Evolutionary conservation across 30 jellyfish, hydroid and myxozoan genomes (phyloP).

Genomic region (Aurelia aurita): DNA sequence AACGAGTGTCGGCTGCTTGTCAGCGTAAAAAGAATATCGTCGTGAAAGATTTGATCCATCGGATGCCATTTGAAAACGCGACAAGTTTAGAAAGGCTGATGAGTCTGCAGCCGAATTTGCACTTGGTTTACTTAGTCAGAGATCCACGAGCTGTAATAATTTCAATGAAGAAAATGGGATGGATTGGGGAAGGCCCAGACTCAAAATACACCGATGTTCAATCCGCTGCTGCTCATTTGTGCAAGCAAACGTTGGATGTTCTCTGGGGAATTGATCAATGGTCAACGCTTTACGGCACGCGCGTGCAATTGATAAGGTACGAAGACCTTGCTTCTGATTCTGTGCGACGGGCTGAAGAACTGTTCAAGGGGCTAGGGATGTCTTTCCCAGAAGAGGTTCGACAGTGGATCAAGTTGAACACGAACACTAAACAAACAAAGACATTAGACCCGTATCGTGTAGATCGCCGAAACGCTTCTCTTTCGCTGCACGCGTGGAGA

Average conservation of each 20-base stretch:
- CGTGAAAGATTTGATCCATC: slow-evolving; percentile 88
- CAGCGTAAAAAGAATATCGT: slow-evolving; percentile 61
- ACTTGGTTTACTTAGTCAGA: slow-evolving; percentile 77
- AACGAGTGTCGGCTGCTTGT: slow-evolving; percentile 68
- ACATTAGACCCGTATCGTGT: slow-evolving; percentile 80
- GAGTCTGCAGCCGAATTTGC: slow-evolving; percentile 48
- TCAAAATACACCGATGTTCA: slow-evolving; percentile 61
- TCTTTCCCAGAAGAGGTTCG: slow-evolving; percentile 62
- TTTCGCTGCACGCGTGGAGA: slow-evolving; percentile 89
- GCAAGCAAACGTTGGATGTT: slow-evolving; percentile 74
- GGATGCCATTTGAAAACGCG: slow-evolving; percentile 62
- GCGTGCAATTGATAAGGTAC: slow-evolving; percentile 74
- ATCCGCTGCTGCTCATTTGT: slow-evolving; percentile 77
- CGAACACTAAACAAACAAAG: slow-evolving; percentile 62
- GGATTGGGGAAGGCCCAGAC: slow-evolving; percentile 85
- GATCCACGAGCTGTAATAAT: slow-evolving; percentile 97
- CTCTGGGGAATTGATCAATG: slow-evolving; percentile 64
- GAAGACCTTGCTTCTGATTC: slow-evolving; percentile 92
- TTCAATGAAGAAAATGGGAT: slow-evolving; percentile 88
- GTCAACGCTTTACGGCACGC: slow-evolving; percentile 48
- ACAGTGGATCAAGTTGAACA: slow-evolving; percentile 81
- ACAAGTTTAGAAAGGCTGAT: slow-evolving; percentile 50
- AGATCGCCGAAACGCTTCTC: slow-evolving; percentile 74
- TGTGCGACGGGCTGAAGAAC: slow-evolving; percentile 44
- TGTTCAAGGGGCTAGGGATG: slow-evolving; percentile 55